These are phyloP conservation scores for Lontra canadensis DNA, from an alignment of 2,113 vertebrate genomes.

Conservation along the genomic window DNA sequence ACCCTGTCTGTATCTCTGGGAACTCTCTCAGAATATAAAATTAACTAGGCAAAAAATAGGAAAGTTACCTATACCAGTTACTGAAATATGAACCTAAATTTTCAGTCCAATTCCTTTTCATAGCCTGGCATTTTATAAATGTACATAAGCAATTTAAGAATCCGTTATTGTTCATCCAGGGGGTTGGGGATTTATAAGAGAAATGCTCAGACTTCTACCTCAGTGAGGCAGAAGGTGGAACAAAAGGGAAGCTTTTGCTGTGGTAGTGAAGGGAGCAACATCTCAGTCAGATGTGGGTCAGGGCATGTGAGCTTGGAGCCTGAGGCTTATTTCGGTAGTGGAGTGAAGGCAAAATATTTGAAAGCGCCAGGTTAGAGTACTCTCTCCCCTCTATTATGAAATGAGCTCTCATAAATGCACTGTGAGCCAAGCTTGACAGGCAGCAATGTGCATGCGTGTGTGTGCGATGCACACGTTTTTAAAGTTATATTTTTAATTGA, in stretches of 20 bases:
- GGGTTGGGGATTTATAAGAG: not conserved
- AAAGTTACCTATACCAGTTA: not conserved
- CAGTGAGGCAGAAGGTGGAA: not conserved
- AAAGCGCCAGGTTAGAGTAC: not conserved
- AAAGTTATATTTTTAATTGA: not conserved
- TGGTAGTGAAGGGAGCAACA: not conserved
- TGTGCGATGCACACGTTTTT: not conserved
- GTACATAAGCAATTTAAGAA: not conserved
- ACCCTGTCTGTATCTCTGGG: slow-evolving; percentile 26
- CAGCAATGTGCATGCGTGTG: not conserved
- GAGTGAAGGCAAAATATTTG: not conserved
- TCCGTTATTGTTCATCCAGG: not conserved
- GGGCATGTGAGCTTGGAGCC: not conserved
- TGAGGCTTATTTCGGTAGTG: not conserved
- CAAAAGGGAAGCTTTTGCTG: not conserved
- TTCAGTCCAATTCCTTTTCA: not conserved
- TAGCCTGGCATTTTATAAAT: not conserved
- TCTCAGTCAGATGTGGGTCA: rapidly evolving
- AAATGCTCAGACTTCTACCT: not conserved
- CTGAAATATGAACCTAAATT: slow-evolving; percentile 22
- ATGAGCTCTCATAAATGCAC: not conserved
- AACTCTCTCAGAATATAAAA: slow-evolving; percentile 71
- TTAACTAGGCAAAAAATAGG: slow-evolving; percentile 54
- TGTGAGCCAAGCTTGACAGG: not conserved
- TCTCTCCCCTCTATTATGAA: not conserved